Conservation (phyloP, 37 sponge, comb jelly and placozoan genomes). For the Tethya wilhelma region DNA sequence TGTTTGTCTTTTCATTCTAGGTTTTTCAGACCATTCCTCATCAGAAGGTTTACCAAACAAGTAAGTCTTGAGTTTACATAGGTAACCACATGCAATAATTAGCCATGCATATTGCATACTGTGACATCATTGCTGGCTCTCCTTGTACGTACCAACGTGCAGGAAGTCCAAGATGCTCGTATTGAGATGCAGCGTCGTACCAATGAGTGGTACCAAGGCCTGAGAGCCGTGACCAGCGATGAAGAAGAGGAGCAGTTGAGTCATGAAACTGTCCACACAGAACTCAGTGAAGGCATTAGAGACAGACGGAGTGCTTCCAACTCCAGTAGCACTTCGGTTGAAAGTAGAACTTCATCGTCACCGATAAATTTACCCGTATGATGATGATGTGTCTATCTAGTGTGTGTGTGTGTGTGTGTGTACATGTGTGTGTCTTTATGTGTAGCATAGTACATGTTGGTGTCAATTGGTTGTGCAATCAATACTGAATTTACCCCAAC, state of each 20-base stretch:
- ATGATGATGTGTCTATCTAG: not conserved
- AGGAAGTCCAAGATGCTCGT: conserved; percentile 77
- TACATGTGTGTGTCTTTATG: not conserved
- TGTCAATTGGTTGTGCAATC: too few relatives aligned
- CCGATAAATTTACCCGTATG: too few relatives aligned
- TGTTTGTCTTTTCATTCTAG: conserved; percentile 28
- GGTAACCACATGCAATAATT: not conserved
- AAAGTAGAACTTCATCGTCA: not conserved
- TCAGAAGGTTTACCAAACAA: conserved; percentile 59
- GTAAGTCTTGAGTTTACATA: conserved; percentile 12
- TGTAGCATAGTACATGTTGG: too few relatives aligned
- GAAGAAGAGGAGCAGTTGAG: conserved; percentile 54
- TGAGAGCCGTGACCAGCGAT: conserved; percentile 45
- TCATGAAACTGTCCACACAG: not conserved
- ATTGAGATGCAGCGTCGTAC: conserved; percentile 79
- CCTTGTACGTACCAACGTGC: not conserved
- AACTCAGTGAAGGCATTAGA: not conserved
- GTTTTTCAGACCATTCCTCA: conserved; percentile 67
- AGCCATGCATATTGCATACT: not conserved
- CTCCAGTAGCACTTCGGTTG: not conserved
- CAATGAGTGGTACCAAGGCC: conserved; percentile 77
- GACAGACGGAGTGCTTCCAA: not conserved
- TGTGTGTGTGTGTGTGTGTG: too few relatives aligned
- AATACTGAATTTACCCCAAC: too few relatives aligned
- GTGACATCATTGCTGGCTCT: not conserved